Evolutionary conservation across 2,888 invertebrate genomes (phyloP).

Genomic region (Folsomia manolachei): DNA sequence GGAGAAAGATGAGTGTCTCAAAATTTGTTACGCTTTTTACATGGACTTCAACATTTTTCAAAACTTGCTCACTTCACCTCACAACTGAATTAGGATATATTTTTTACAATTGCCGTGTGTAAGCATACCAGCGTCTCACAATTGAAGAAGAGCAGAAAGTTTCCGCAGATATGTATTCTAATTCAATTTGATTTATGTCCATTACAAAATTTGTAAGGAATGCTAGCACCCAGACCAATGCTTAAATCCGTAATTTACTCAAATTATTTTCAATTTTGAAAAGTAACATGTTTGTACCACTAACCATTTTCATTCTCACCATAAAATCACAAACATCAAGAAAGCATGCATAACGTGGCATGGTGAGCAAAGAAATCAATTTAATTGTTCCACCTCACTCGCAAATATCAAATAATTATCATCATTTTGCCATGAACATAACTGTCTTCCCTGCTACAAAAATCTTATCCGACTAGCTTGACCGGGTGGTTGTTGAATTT

Average conservation of each 20-base stretch:
- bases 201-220: too few species aligned
- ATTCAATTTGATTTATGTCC: too few species aligned
- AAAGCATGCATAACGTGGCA: background rate
- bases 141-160: too few species aligned
- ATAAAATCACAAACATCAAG: background rate
- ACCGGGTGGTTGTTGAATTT: constrained; percentile 16
- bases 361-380: background rate
- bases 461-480: constrained; percentile 17
- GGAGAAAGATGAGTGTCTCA: background rate
- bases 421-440: constrained; percentile 9
- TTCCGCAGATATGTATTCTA: too few species aligned
- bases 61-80: background rate
- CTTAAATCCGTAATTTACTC: too few species aligned
- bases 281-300: too few species aligned
- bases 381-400: too few species aligned
- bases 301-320: background rate
- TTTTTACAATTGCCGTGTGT: too few species aligned
- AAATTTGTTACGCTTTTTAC: background rate
- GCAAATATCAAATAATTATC: constrained; percentile 2
- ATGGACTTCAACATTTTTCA: background rate
- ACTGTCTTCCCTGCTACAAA: constrained; percentile 1
- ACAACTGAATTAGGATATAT: too few species aligned
- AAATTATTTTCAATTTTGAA: too few species aligned
- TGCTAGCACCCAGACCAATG: too few species aligned
- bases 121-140: too few species aligned